Conservation (phyloP, 30 jellyfish, hydroid and myxozoan genomes). For the Aurelia aurita complex sp. Pacific region DNA sequence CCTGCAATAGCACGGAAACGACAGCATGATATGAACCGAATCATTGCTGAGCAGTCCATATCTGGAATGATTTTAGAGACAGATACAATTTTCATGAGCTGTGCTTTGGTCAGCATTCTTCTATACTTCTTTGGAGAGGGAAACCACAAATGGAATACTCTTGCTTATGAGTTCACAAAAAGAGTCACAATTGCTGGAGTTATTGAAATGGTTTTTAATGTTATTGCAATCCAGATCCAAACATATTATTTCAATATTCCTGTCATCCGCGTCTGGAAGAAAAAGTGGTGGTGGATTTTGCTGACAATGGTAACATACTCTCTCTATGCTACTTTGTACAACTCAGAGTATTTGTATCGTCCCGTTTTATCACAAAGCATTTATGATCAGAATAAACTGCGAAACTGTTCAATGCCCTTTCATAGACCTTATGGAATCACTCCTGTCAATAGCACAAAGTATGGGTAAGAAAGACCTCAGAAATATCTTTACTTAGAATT, state of each 20-base stretch:
- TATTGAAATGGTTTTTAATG: slow-evolving; percentile 41
- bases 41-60: slow-evolving; percentile 56
- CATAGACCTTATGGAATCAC: too few relatives aligned
- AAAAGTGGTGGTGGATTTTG: slow-evolving; percentile 55
- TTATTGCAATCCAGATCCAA: slow-evolving; percentile 17
- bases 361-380: slow-evolving; percentile 18
- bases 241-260: slow-evolving; percentile 64
- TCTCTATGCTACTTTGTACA: slow-evolving; percentile 35
- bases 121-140: slow-evolving; percentile 30
- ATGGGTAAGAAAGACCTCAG: too few relatives aligned
- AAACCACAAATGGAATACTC: not conserved
- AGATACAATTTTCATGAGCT: slow-evolving; percentile 51
- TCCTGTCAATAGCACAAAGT: too few relatives aligned
- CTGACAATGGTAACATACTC: slow-evolving; percentile 15
- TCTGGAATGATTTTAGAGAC: slow-evolving; percentile 55
- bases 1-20: slow-evolving; percentile 2
- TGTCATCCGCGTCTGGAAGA: slow-evolving; percentile 56
- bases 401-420: slow-evolving; percentile 11
- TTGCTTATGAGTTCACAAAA: not conserved
- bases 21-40: slow-evolving; percentile 31
- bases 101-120: slow-evolving; percentile 48
- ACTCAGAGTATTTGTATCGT: slow-evolving; percentile 52
- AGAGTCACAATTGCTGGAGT: slow-evolving; percentile 32
- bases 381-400: slow-evolving; percentile 13
- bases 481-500: too few relatives aligned